phyloP scores from a whole-genome alignment of 2,797 vertebrate genomes.

The Amblyraja radiata region DNA sequence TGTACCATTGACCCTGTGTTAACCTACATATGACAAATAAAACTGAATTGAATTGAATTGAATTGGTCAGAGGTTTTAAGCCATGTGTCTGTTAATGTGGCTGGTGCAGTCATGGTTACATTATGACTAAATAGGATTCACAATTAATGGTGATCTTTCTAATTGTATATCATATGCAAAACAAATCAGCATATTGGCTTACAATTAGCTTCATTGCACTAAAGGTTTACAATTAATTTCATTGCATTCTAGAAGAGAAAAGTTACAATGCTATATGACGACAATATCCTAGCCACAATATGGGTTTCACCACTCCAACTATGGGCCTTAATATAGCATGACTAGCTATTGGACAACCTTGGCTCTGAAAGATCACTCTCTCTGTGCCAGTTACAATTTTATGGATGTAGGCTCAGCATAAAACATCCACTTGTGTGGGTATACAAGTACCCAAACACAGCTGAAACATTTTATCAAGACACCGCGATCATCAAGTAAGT shows the following conservation, averaged over 20 bases:
- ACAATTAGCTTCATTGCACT: not conserved
- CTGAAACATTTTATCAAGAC: not conserved
- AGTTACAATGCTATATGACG: not conserved
- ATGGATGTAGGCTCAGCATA: not conserved
- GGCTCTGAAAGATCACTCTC: not conserved
- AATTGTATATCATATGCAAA: not conserved
- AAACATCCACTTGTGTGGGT: no score
- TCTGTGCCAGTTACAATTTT: not conserved
- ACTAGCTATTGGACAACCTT: not conserved
- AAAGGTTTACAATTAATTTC: not conserved
- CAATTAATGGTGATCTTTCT: not conserved
- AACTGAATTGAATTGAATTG: no score
- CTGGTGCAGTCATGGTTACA: not conserved
- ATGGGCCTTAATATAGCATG: not conserved
- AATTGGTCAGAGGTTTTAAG: no score
- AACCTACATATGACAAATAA: no score
- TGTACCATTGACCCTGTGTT: no score
- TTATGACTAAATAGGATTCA: not conserved
- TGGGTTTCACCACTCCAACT: not conserved
- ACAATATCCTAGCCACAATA: not conserved
- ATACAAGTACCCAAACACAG: not conserved
- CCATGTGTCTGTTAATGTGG: not conserved
- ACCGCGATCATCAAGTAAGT: not conserved
- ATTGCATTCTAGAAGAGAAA: not conserved
- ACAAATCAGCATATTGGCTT: not conserved